phyloP scores from a whole-genome alignment of 2,888 invertebrate genomes.

The Entomobrya multifasciata region DNA sequence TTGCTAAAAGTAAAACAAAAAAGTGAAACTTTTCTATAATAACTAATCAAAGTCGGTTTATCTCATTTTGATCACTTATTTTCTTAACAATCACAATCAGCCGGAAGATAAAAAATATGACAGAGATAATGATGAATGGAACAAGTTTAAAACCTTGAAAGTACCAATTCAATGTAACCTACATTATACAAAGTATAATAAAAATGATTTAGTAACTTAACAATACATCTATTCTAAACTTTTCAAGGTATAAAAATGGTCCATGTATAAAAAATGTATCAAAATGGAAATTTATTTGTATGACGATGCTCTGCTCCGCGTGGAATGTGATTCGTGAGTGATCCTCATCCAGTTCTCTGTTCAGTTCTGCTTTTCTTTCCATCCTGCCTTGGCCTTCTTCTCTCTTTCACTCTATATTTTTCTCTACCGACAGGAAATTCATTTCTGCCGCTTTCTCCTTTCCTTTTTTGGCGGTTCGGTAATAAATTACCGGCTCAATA shows the following conservation, averaged over 20 bases:
- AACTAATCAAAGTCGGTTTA: slow-evolving; percentile 8
- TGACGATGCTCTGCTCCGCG: slow-evolving; percentile 7
- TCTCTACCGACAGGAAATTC: slow-evolving; percentile 19
- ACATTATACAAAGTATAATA: not conserved
- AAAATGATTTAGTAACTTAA: too few species aligned
- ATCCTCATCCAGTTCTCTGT: not conserved
- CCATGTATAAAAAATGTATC: too few species aligned
- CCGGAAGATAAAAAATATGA: not conserved
- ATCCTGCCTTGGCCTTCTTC: not conserved
- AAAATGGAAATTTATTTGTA: slow-evolving; percentile 34
- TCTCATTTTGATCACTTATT: not conserved
- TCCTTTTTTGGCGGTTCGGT: slow-evolving; percentile 36
- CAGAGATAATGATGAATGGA: not conserved
- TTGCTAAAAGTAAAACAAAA: not conserved
- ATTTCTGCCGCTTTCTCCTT: slow-evolving; percentile 35
- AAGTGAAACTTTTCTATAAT: slow-evolving; percentile 13
- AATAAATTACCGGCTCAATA: slow-evolving; percentile 65
- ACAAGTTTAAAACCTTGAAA: slow-evolving; percentile 13
- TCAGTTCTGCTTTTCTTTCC: not conserved
- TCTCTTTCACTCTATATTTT: not conserved
- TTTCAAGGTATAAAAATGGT: too few species aligned
- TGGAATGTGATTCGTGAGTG: slow-evolving; percentile 17
- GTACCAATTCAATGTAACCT: not conserved
- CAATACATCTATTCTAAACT: too few species aligned
- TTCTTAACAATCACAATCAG: not conserved